Evolutionary conservation across 2,797 vertebrate genomes (phyloP), one percentile per base, ranked within the genome.

Genomic region (Gymnoscopelus microlampas): DNA sequence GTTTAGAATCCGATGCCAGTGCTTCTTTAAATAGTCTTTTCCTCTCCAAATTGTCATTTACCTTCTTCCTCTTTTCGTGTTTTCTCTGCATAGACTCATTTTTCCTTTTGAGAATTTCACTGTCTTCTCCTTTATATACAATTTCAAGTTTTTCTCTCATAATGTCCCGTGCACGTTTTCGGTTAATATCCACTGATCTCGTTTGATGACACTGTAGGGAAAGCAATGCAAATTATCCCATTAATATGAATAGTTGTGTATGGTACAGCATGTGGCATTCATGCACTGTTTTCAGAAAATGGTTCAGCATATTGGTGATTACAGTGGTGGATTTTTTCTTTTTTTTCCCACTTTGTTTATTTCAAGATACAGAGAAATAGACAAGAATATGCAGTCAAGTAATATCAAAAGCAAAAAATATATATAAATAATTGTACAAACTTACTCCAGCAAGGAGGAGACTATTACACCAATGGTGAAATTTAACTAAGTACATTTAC

Each of bases 171-270:
- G 97, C 97, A 19, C 93, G 94, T 77, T 95, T 96, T 63, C 96
- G 87, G 89, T 99, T 99, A 47, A 83, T 86, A 35, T 97, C 96
- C 60, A 95, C 82, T 3, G 97, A 99, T 85, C 98, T 92, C 4
- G 97, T 99, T 87, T 98, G 95, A 82, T 99, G 98, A 76, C 98
- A 99, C 98, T 99, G 89, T 12, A 81, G 78, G 49, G 0, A 76
- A 32, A 72, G 12, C 7, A 23, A 63, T 60, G 44, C 49, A 24
- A 32, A 0, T 66, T 0, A 66, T 11, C 1, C 55, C 50, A 53
- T 13, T 1, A 53, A 47, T 12, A 68, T 26, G 4, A 9, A 57
- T 12, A 4, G 9, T 15, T 19, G 23, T 29, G 15, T 48, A 47
- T 15, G 48, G 14, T 19, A 19, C 19, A 19, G 19, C 19, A 19